phyloP scores from a whole-genome alignment of 2,888 invertebrate genomes.

The Oxystoma pomonae region DNA sequence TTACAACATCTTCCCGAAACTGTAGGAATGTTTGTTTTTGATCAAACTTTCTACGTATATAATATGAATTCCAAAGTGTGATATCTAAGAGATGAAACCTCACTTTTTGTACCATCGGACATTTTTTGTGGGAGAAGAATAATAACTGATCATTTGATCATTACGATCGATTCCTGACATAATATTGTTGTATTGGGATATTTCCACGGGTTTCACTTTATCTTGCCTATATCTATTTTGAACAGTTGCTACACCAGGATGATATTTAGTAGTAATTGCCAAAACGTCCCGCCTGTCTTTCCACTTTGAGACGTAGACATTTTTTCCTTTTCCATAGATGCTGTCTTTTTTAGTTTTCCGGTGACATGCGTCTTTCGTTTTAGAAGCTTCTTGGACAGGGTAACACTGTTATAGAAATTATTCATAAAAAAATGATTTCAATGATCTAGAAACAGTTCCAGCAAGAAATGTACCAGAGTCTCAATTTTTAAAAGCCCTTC shows the following conservation, averaged over 20 bases:
- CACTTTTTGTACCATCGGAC: slow-evolving; percentile 38
- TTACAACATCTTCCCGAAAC: too few species aligned
- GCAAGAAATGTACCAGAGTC: neutral
- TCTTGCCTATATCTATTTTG: neutral
- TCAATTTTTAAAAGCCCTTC: too few species aligned
- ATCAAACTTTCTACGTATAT: slow-evolving; percentile 1
- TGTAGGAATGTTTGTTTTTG: too few species aligned
- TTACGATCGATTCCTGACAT: slow-evolving; percentile 31
- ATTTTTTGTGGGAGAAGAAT: slow-evolving; percentile 34
- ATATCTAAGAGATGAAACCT: slow-evolving; percentile 31
- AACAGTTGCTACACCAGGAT: slow-evolving; percentile 26
- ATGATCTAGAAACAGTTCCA: neutral
- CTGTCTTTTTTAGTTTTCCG: slow-evolving; percentile 31
- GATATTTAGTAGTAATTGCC: slow-evolving; percentile 33
- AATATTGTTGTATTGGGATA: slow-evolving; percentile 7
- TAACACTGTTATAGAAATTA: neutral
- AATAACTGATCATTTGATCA: slow-evolving; percentile 36
- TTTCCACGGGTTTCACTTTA: neutral
- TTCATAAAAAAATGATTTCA: neutral
- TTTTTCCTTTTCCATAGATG: slow-evolving; percentile 33
- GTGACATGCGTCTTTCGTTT: neutral
- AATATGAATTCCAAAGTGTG: slow-evolving; percentile 13
- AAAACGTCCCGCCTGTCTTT: slow-evolving; percentile 33
- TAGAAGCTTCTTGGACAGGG: neutral
- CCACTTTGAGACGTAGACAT: slow-evolving; percentile 35